phyloP scores from a whole-genome alignment of 2,888 invertebrate genomes.

The Phaonia tiefii region DNA sequence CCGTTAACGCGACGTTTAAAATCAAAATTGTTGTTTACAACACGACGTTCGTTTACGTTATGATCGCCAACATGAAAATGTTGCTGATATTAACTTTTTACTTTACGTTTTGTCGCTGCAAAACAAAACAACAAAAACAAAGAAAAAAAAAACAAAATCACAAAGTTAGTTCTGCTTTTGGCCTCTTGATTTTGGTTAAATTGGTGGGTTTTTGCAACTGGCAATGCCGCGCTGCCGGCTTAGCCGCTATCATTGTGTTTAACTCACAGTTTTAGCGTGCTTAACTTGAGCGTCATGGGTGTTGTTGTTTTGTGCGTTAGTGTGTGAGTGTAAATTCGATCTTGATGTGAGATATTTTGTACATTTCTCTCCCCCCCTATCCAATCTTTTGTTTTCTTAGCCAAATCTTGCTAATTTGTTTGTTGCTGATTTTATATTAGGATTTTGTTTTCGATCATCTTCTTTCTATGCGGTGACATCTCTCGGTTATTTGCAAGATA shows the following conservation, averaged over 20 bases:
- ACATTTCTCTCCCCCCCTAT: background rate
- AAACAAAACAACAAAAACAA: background rate
- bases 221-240: background rate
- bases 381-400: background rate
- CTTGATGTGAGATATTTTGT: background rate
- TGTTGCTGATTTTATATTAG: background rate
- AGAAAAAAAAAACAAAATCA: too few species aligned
- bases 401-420: background rate
- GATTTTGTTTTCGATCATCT: too few species aligned
- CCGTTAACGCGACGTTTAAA: constrained; percentile 28
- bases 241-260: background rate
- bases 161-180: background rate
- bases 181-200: background rate
- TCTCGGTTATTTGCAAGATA: too few species aligned
- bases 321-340: background rate
- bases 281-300: background rate
- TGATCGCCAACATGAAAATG: constrained; percentile 72
- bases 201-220: background rate
- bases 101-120: constrained; percentile 31
- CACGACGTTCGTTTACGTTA: constrained; percentile 77
- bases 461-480: too few species aligned
- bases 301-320: background rate
- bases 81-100: constrained; percentile 68
- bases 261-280: background rate
- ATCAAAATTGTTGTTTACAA: constrained; percentile 48